Evolutionary conservation across 2,797 vertebrate genomes (phyloP), one percentile per base, ranked within the genome.

Genomic region (Sitta carolinensis): DNA sequence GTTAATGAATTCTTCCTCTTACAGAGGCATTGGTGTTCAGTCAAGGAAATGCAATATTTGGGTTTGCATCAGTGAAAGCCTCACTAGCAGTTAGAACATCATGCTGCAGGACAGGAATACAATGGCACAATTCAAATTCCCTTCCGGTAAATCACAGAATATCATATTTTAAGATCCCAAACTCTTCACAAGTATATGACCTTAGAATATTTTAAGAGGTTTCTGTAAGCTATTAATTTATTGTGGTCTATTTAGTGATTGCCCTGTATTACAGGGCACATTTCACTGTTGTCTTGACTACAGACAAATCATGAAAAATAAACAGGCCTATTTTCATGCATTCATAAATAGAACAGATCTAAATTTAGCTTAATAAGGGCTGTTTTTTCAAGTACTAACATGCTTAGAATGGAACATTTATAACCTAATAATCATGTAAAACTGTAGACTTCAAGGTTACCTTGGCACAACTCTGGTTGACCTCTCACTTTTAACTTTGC

Each of bases 271-370:
- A 14, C 9, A 88, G 51, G 51, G 63, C 5, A 2, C 29, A 45
- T 84, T 83, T 87, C 87, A 85, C 52, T 50, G 87, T 92, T 78
- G 81, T 87, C 88, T 92, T 94, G 91, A 48, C 94, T 95, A 89
- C 87, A 91, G 89, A 89, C 42, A 88, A 69, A 82, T 25, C 67
- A 34, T 20, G 55, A 92, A 75, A 94, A 95, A 89, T 22, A 89
- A 92, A 78, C 58, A 69, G 45, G 55, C 11, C 13, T 59, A 52
- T 76, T 96, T 95, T 88, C 61, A 40, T 50, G 47, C 22, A 32
- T 66, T 84, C 77, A 59, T 32, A 73, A 94, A 76, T 32, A 78
- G 83, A 75, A 30, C 19, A 63, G 58, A 87, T 59, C 73, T 90
- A 96, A 94, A 91, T 76, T 90, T 95, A 90, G 40, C 66, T 73